Percentiles rank a stretch among this genome's conserved stretches.
phyloP scores from a whole-genome alignment of 2,113 vertebrate genomes.

The Corythornis madagascariensis region DNA sequence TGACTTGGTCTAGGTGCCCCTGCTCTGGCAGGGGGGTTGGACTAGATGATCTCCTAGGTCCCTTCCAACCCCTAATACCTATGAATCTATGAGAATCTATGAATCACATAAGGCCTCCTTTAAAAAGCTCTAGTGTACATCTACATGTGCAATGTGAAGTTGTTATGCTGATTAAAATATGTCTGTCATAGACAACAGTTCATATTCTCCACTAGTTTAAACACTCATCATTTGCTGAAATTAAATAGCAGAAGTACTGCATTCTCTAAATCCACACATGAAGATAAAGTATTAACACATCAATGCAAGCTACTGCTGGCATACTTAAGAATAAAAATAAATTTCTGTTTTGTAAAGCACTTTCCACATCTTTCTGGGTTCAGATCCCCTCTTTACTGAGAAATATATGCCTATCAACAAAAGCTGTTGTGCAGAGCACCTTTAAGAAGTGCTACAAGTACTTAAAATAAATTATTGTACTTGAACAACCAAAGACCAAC shows the following conservation, averaged over 20 bases:
- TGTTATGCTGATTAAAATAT: not conserved
- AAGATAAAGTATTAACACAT: not conserved
- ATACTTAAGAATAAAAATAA: not conserved
- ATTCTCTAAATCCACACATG: not conserved
- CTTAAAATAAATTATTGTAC: not conserved
- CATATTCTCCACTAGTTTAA: not conserved
- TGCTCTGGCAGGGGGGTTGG: no score
- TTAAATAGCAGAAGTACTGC: not conserved
- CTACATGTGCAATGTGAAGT: not conserved
- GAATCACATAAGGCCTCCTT: not conserved
- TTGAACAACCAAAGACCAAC: not conserved
- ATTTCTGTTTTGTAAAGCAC: not conserved
- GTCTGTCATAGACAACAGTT: not conserved
- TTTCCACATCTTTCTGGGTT: not conserved
- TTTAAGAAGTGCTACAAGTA: not conserved
- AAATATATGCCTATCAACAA: not conserved
- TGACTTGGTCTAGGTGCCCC: no score
- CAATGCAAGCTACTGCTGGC: not conserved
- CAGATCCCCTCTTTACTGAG: not conserved
- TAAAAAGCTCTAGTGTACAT: not conserved
- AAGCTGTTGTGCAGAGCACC: not conserved
- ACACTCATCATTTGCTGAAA: not conserved
- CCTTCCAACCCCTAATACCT: no score
- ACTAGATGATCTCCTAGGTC: no score
- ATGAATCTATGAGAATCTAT: no score